phyloP scores from a whole-genome alignment of 1,140 invertebrate species.

The Idris sp. region DNA sequence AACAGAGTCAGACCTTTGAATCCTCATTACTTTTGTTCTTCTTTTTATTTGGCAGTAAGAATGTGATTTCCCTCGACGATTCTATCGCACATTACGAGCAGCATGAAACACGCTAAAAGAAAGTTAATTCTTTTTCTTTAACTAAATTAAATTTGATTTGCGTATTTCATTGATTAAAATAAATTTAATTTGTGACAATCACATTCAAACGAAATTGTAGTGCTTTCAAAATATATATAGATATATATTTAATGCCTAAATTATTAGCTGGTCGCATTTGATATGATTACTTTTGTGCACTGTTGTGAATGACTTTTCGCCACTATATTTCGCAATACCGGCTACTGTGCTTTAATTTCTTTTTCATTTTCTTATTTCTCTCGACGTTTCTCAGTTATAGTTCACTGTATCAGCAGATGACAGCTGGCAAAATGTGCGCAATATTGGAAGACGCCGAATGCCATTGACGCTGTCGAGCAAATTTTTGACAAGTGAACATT shows the following conservation, averaged over 20 bases:
- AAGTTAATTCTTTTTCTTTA: constrained; percentile 22
- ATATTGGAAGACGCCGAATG: constrained; percentile 68
- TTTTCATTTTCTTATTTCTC: constrained; percentile 38
- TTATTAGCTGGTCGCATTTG: constrained; percentile 7
- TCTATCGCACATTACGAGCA: constrained; percentile 49
- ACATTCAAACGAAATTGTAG: too few relatives aligned
- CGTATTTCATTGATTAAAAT: constrained; percentile 49
- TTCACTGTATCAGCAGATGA: constrained; percentile 61
- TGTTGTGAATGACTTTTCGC: constrained; percentile 9
- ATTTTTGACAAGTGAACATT: constrained; percentile 63
- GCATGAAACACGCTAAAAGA: constrained; percentile 40
- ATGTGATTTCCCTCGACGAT: constrained; percentile 56
- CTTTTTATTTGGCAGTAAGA: constrained; percentile 59
- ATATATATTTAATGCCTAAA: too few relatives aligned
- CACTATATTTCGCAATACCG: constrained; percentile 5
- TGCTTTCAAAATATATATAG: too few relatives aligned
- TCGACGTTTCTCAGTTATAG: constrained; percentile 37
- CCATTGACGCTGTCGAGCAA: constrained; percentile 62
- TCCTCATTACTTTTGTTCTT: constrained; percentile 50
- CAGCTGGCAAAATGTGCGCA: constrained; percentile 60
- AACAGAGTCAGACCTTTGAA: constrained; percentile 52
- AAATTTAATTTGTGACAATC: too few relatives aligned
- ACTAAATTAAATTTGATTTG: too few relatives aligned
- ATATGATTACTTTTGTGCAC: constrained; percentile 11
- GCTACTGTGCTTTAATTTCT: constrained; percentile 40